Base-by-base conservation (phyloP, 2,888 invertebrate genomes). In the Brachyptera putata region DNA sequence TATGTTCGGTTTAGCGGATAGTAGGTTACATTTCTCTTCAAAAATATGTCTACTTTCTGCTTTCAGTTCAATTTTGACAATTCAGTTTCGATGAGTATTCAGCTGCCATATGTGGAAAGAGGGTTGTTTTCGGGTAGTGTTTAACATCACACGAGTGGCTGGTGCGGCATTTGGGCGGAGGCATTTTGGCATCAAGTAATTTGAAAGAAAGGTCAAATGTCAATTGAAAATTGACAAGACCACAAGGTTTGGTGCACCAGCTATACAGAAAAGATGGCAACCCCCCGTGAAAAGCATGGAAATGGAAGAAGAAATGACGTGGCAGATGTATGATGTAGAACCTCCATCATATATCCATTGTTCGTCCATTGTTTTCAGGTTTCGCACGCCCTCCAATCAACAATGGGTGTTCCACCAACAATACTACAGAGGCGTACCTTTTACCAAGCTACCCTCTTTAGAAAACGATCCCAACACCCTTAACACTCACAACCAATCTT, bases 381-480 rank as follows among this genome's bases (percentile, higher is more conserved):
- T 16, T 24, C 34, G 18, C 53, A 53, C 53, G 30, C 53, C 53
- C 53, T n/a, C 34, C 36, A 53, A 18, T 36, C 36, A 53, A 50
- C 50, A 50, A 50, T 30, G 26, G n/a, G n/a, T n/a, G n/a, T n/a
- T n/a, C n/a, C n/a, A n/a, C n/a, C 30, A 26, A 13, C 26, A 26
- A 14, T n/a, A 39, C 50, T 30, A 36, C 53, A 53, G 36, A 50
- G 34, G 26, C 50, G 30, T 16, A 50, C 50, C 50, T 50, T 43
- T 50, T 11, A n/a, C n/a, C n/a, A n/a, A n/a, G 34, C 30, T 16
- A 13, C 53, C 53, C 34, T 36, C 53, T 36, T 21, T 53, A 16
- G 18, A 36, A 36, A 43, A 34, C 16, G 36, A 18, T 22, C 21
- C 18, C 34, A 50, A 18, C 14, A 26, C 53, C 53, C 21, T 24